Evolutionary conservation across 2,888 invertebrate genomes (phyloP).

Genomic region (Leucophenga maculata): DNA sequence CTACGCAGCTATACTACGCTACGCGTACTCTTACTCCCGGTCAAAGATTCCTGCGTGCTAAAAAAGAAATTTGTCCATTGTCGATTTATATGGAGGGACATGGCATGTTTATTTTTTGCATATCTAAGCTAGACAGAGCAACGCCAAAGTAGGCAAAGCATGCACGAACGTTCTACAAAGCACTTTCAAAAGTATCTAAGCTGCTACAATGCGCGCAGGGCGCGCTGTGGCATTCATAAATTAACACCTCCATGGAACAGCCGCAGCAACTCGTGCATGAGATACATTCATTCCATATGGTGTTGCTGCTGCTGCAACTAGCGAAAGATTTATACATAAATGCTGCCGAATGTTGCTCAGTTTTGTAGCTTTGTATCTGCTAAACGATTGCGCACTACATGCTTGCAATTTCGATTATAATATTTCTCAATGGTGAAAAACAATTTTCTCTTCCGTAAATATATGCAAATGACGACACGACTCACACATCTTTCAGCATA

Average conservation of each 20-base stretch:
- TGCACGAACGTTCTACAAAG: slow-evolving; percentile 37
- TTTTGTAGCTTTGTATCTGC: slow-evolving; percentile 1
- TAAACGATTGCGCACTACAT: background rate
- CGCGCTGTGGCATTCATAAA: slow-evolving; percentile 12
- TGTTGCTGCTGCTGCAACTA: background rate
- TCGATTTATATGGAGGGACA: background rate
- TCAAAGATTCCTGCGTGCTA: too few species aligned
- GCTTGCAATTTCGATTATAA: slow-evolving; percentile 19
- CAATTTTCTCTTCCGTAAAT: slow-evolving; percentile 12
- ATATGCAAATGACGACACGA: background rate
- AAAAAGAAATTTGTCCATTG: slow-evolving; percentile 13
- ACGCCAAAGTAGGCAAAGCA: too few species aligned
- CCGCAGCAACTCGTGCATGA: background rate
- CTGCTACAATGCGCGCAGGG: slow-evolving; percentile 10
- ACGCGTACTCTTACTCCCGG: background rate
- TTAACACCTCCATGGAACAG: slow-evolving; percentile 8
- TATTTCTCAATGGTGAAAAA: slow-evolving; percentile 13
- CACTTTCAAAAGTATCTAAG: slow-evolving; percentile 46
- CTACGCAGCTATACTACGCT: background rate
- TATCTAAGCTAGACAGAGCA: too few species aligned
- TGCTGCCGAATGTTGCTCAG: background rate
- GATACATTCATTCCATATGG: slow-evolving; percentile 20
- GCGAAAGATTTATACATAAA: background rate
- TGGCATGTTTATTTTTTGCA: too few species aligned
- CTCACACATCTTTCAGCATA: background rate